Percentiles rank a stretch among this genome's conserved stretches.
Conservation (phyloP, 2,888 invertebrate species). For the Pseudeuparius sepicola region DNA sequence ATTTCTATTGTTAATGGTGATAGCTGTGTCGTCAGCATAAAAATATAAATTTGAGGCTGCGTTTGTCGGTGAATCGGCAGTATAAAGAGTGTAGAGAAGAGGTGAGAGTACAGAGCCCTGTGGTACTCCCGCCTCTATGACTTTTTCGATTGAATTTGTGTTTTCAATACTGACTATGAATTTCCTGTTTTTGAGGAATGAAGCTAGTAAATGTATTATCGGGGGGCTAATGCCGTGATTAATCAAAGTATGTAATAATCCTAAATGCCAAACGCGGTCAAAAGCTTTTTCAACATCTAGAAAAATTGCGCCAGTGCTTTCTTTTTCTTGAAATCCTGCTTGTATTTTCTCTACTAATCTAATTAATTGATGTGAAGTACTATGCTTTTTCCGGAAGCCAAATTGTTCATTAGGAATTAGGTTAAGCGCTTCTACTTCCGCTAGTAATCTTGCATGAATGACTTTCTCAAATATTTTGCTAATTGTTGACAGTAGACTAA, state of each 20-base stretch:
- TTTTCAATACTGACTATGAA: too few species aligned
- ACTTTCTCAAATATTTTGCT: too few species aligned
- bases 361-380: slow-evolving; percentile 26
- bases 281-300: slow-evolving; percentile 1
- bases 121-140: slow-evolving; percentile 18
- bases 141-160: slow-evolving; percentile 4
- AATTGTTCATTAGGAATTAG: slow-evolving; percentile 22
- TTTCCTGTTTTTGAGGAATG: too few species aligned
- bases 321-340: slow-evolving; percentile 20
- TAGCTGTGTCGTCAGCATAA: slow-evolving; percentile 14
- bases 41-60: background rate
- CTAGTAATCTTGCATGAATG: too few species aligned
- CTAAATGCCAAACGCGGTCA: slow-evolving; percentile 1
- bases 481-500: too few species aligned
- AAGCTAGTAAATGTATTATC: too few species aligned
- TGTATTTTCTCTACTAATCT: slow-evolving; percentile 24
- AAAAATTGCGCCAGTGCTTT: background rate
- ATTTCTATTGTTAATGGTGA: background rate
- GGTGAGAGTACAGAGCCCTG: slow-evolving; percentile 20
- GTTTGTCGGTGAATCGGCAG: slow-evolving; percentile 6
- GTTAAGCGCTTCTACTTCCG: background rate
- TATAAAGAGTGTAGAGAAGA: slow-evolving; percentile 13
- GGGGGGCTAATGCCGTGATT: too few species aligned
- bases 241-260: too few species aligned
- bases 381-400: slow-evolving; percentile 24